Evolutionary conservation across 2,797 vertebrate species (phyloP).

Genomic region (Sphenodon punctatus): DNA sequence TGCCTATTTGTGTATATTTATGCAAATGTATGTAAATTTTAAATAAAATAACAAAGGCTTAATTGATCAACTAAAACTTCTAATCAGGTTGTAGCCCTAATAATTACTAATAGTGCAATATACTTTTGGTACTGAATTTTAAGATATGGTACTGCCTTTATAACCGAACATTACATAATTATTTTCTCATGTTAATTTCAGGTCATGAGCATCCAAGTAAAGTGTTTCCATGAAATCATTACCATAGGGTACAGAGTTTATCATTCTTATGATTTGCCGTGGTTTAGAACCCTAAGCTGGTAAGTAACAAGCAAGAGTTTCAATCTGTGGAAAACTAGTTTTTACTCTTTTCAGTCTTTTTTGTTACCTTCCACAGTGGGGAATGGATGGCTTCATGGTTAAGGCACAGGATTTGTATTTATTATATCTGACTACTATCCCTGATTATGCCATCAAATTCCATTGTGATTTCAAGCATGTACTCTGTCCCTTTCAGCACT

Average conservation of each 20-base stretch:
- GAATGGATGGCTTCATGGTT: background rate
- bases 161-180: background rate
- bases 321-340: background rate
- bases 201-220: conserved; percentile 95
- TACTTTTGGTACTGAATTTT: background rate
- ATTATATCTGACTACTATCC: background rate
- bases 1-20: no score
- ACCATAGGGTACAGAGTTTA: conserved; percentile 97
- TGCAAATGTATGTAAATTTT: no score
- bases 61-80: no score
- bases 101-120: background rate
- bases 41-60: no score
- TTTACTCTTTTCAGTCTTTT: background rate
- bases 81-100: no score
- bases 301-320: conserved; percentile 71
- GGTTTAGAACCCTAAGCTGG: conserved; percentile 98
- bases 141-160: background rate
- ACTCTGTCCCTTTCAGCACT: no score
- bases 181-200: conserved; percentile 66
- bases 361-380: background rate
- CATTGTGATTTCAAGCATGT: no score
- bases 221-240: conserved; percentile 98
- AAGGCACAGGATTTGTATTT: background rate
- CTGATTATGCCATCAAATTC: background rate
- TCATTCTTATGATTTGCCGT: conserved; percentile 92